Evolutionary conservation across 2,797 vertebrate species (phyloP).

Genomic region (Spinibarbus caldwelli): DNA sequence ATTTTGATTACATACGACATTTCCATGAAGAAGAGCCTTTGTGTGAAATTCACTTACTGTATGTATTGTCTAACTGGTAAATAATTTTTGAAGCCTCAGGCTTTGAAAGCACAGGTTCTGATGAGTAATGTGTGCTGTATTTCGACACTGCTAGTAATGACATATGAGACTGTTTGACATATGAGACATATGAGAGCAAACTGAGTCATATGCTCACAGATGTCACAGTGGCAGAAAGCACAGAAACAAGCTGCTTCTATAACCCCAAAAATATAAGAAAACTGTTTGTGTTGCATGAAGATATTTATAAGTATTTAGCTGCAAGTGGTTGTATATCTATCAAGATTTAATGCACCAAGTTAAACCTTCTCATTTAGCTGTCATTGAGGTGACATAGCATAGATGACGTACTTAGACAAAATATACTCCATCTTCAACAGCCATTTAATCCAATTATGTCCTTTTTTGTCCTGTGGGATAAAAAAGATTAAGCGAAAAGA

Average conservation of each 20-base stretch:
- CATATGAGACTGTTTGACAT: no score
- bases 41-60: not conserved
- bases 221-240: constrained; percentile 22
- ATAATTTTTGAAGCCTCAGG: not conserved
- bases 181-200: no score
- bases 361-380: constrained; percentile 15
- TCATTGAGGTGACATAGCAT: constrained; percentile 5
- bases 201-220: constrained; percentile 24
- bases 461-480: constrained; percentile 39
- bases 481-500: constrained; percentile 10
- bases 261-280: not conserved
- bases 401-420: constrained; percentile 17
- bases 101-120: constrained; percentile 23
- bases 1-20: not conserved
- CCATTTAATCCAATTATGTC: constrained; percentile 42
- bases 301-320: not conserved
- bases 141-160: constrained; percentile 10
- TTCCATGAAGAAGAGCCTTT: not conserved
- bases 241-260: constrained; percentile 22
- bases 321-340: constrained; percentile 15
- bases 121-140: constrained; percentile 19
- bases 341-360: constrained; percentile 13
- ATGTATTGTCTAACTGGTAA: not conserved
- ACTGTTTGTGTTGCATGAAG: constrained; percentile 1
- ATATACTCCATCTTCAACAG: constrained; percentile 26